Base-by-base conservation (phyloP, 2,888 invertebrate genomes). In the Leucophenga maculata region DNA sequence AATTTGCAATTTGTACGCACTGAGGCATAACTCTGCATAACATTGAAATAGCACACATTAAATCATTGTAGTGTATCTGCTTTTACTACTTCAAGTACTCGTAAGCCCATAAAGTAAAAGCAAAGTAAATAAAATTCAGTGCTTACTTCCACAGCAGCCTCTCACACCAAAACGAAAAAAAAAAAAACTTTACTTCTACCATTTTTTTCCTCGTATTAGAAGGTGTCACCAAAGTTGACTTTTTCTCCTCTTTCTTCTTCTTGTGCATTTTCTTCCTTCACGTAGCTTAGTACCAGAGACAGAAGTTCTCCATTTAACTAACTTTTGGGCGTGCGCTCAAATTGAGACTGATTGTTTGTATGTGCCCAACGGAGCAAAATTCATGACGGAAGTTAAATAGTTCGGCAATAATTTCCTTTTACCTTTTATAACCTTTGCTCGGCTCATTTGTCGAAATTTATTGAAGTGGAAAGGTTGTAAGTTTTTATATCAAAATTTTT, bases 171-270 rank as follows among this genome's bases (percentile, higher is more conserved):
- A 39, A 39, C 39, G 8, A 39, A 39, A 39, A 3, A 8, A 39
- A 39, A 39, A 3, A 39, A 39, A 39, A 39, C 39, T 39, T 39
- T 39, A 39, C 39, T 39, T 1, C 8, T 1, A 11, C 39, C 1
- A 39, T 60, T 60, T 13, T 39, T 39, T 16, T 9, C 18, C 11
- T 39, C 18, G 8, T 16, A 48, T 26, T 64, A 46, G 14, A 20
- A 64, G 62, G 62, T 64, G 62, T 64, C 62, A 64, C 62, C 18
- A 48, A 64, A 48, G 62, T 64, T 64, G 14, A 46, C 48, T 48
- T 46, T 39, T 46, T 13, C 46, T 46, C 1, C n/a, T 46, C n/a
- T n/a, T n/a, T n/a, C n/a, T n/a, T n/a, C n/a, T n/a, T n/a, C n/a
- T n/a, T n/a, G n/a, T n/a, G n/a, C n/a, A n/a, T n/a, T 16, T 62